Conservation (phyloP, 2,888 invertebrate species). For the Epiblema foenella region DNA sequence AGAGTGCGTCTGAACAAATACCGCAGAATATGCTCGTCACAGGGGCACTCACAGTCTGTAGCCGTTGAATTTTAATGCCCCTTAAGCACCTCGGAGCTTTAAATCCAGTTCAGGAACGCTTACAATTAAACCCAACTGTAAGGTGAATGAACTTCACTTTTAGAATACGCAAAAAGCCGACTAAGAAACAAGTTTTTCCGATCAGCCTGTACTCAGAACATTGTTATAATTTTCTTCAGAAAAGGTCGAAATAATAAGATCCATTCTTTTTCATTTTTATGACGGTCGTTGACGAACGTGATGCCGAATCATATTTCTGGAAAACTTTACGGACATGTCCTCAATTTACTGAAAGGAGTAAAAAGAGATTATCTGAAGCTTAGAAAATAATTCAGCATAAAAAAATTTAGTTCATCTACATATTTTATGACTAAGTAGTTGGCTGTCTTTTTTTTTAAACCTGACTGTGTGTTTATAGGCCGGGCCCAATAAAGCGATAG, state of each 20-base stretch:
- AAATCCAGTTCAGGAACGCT: conserved; percentile 15
- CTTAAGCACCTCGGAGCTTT: conserved; percentile 27
- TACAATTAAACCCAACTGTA: conserved; percentile 21
- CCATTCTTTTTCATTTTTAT: conserved; percentile 35
- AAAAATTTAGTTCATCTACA: too few relatives aligned
- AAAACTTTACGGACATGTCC: conserved; percentile 24
- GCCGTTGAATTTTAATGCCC: conserved; percentile 39
- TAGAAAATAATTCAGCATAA: not conserved
- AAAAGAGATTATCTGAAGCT: not conserved
- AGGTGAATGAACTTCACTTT: conserved; percentile 18
- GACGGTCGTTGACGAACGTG: conserved; percentile 34
- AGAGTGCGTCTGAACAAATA: conserved; percentile 7
- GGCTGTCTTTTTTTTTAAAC: too few relatives aligned
- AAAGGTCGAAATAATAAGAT: conserved; percentile 36
- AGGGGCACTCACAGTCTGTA: conserved; percentile 26
- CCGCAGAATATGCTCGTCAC: conserved; percentile 31
- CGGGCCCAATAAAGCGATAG: too few relatives aligned
- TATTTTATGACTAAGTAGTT: too few relatives aligned
- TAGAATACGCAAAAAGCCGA: conserved; percentile 16
- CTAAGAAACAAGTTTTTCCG: conserved; percentile 34
- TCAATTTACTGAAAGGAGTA: conserved; percentile 1
- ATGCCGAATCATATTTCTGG: conserved; percentile 22
- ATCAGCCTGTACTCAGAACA: conserved; percentile 28
- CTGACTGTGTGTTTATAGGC: too few relatives aligned
- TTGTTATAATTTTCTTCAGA: conserved; percentile 28